Base-by-base conservation (phyloP, 2,797 vertebrate species). In the Parauchenoglanis ngamensis region DNA sequence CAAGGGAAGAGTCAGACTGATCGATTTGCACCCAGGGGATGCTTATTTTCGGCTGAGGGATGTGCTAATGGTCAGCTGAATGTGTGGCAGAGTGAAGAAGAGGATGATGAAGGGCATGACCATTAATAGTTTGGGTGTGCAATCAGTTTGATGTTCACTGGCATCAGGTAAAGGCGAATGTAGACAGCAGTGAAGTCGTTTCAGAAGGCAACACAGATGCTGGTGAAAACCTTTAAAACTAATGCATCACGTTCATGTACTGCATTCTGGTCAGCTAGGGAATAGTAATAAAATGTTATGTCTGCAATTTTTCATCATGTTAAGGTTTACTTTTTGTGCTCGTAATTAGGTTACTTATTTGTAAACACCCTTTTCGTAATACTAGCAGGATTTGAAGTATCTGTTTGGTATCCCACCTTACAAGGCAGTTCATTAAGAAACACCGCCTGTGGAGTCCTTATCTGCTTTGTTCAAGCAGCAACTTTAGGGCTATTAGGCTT, bases 351-450 rank as follows among this genome's bases (percentile, higher is more conserved):
- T 61, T 65, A 65, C 68, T 76, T 44, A 85, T 85, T 85, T 85
- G 56, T 63, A 44, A 81, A 81, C 79, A 65, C 46, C 28, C n/a
- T 73, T 83, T 67, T 78, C 65, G 54, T 72, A 65, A 54, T 61
- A n/a, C 35, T 79, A 79, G 63, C 21, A 85, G 10, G 35, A 56
- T 63, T 78, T 54, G 8, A 88, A 88, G 61, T 35, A 82, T 79
- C 65, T 82, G 57, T 87, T 59, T 25, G 80, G 7, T 56, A 44
- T 59, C 79, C 44, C 80, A 52, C 77, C 83, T 89, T 91, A 85
- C 89, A 89, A 93, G 89, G 87, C 89, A 90, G 92, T 94, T 92
- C 90, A 91, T 92, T 92, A 93, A 84, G 77, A 85, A 86, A 85
- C 81, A 86, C 90, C 91, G 65, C 83, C 93, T 76, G 5, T 72